These are phyloP conservation scores for Smittia aterrima DNA, from an alignment of 2,888 invertebrate genomes.

Conservation along the genomic window DNA sequence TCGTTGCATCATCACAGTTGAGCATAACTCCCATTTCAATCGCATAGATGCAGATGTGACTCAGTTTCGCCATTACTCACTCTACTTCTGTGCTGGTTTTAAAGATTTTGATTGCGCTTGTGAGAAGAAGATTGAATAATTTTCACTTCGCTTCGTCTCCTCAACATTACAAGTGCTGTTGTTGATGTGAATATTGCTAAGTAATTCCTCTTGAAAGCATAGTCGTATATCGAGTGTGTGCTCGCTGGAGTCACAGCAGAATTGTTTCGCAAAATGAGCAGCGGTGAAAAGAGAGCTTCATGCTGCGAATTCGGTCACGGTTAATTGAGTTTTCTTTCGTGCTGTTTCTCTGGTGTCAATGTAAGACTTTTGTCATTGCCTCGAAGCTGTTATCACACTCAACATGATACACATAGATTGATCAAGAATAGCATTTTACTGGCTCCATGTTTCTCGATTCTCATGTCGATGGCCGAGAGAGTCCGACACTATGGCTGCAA, in stretches of 20 bases:
- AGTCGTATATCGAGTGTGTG: background rate
- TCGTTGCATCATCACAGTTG: no score
- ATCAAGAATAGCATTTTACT: background rate
- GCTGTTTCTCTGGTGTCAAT: background rate
- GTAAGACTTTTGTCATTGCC: background rate
- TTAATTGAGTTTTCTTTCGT: slow-evolving; percentile 16
- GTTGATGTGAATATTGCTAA: background rate
- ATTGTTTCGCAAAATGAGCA: background rate
- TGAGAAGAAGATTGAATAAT: background rate
- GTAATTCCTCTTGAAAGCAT: background rate
- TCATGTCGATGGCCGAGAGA: no score
- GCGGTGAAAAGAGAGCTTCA: background rate
- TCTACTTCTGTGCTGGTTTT: background rate
- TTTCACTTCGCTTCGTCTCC: background rate
- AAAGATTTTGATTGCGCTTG: background rate
- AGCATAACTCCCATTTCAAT: background rate
- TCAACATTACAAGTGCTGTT: background rate
- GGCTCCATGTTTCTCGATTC: no score
- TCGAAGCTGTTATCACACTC: background rate
- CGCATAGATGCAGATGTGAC: background rate
- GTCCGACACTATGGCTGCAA: no score
- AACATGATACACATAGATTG: background rate
- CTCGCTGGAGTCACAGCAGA: background rate
- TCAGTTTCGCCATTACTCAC: background rate
- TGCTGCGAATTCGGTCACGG: slow-evolving; percentile 25